These are phyloP conservation scores for Scyliorhinus canicula DNA, from an alignment of 2,797 vertebrate species.

Conservation along the genomic window DNA sequence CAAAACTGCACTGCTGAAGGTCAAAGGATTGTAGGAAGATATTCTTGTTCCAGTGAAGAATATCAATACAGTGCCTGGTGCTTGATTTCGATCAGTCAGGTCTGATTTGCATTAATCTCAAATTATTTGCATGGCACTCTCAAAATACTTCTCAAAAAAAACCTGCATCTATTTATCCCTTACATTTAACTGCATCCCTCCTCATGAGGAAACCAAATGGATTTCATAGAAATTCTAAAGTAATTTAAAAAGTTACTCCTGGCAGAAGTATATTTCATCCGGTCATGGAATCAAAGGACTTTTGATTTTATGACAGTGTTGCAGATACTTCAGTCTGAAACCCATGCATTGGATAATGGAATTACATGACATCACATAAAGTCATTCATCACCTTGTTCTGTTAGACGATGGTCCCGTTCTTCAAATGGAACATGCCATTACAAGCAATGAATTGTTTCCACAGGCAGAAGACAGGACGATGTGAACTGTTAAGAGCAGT, in stretches of 20 bases:
- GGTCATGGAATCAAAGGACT: neutral
- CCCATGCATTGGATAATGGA: neutral
- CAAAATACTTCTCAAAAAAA: constrained; percentile 1
- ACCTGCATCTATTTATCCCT: neutral
- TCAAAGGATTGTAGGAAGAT: neutral
- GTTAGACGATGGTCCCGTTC: neutral
- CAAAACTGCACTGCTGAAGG: neutral
- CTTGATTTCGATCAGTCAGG: neutral
- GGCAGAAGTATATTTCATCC: neutral
- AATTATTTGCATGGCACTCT: too few relatives aligned
- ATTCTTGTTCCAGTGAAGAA: neutral
- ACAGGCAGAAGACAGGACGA: neutral
- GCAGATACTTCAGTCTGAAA: neutral
- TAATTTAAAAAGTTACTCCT: neutral
- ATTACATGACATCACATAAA: neutral
- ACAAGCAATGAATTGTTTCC: neutral
- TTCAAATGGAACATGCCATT: constrained; percentile 24
- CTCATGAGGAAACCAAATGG: neutral
- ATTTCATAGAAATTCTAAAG: neutral
- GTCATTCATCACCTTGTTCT: constrained; percentile 1
- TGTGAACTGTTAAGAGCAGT: neutral
- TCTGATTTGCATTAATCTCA: neutral
- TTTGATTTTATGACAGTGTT: neutral
- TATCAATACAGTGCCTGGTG: neutral
- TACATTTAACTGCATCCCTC: neutral